Base-by-base conservation (phyloP, 2,113 vertebrate species). In the Odontophorus gujanensis region DNA sequence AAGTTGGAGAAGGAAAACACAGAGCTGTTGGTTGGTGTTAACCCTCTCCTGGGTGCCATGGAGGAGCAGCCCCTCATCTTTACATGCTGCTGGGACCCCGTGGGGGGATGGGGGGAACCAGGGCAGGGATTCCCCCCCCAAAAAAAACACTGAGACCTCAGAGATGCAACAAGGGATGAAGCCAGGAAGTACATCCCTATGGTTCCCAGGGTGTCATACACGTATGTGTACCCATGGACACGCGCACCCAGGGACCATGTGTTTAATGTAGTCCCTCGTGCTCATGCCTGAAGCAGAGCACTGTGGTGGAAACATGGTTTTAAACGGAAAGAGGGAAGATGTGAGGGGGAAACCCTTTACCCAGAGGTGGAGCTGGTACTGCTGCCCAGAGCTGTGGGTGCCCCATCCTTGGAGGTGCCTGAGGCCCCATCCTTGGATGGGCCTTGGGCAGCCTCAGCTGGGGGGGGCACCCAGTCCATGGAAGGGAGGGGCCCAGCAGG, bases 1-100 rank as follows among this genome's bases (percentile, higher is more conserved):
- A 69, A 87, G 51, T 15, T 93, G 92, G 93, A 96, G 90, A 50
- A 66, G 78, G 82, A 50, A 93, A 93, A 88, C 4, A 18, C 25
- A 25, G 73, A 19, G 69, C n/a, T 40, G 40, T 40, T 40, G 0
- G 1, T 7, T 78, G 0, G 0, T 28, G 5, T 89, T 94, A 87
- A 95, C 84, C 73, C 55, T 87, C 20, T 79, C n/a, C 91, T 82
- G 57, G 43, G 71, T 34, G 51, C 38, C 14, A 42, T 47, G 7
- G 51, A 48, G 61, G 55, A 58, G 50, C 1, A 83, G 68, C 17
- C 13, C 30, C 42, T 28, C 20, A 1, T 20, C 45, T 7, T 43
- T 4, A 4, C 0, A 11, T 21, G 8, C n/a, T 13, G 30, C 50
- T 57, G 18, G 51, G 38, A 67, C 11, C 42, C 2, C 30, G 21